Conservation (phyloP, 2,888 invertebrate species). For the Osmoderma eremita region DNA sequence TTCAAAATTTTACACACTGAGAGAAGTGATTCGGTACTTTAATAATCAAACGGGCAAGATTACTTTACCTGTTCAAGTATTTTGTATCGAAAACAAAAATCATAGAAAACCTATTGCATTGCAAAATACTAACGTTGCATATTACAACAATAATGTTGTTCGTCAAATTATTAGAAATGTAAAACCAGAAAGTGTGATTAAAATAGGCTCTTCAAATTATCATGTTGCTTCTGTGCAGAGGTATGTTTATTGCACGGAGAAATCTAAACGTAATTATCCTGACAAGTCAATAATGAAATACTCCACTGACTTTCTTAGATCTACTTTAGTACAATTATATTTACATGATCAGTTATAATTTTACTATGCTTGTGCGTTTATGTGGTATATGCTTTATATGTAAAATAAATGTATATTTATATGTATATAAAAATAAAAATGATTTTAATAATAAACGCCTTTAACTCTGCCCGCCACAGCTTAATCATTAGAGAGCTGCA, state of each 20-base stretch:
- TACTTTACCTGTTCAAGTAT: conserved; percentile 57
- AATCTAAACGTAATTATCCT: conserved; percentile 51
- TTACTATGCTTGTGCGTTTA: neutral
- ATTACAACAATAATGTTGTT: conserved; percentile 55
- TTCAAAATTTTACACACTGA: conserved; percentile 67
- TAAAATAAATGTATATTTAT: neutral
- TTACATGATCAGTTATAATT: conserved; percentile 52
- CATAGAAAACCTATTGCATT: conserved; percentile 57
- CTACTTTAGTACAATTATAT: conserved; percentile 58
- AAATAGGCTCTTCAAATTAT: conserved; percentile 53
- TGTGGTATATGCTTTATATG: conserved; percentile 14
- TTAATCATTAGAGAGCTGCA: too few species aligned
- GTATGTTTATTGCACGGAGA: conserved; percentile 56
- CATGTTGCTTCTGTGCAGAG: conserved; percentile 57
- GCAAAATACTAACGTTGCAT: conserved; percentile 56
- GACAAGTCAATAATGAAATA: conserved; percentile 58
- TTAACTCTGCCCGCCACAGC: too few species aligned
- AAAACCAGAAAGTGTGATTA: conserved; percentile 50
- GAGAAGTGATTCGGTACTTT: conserved; percentile 67
- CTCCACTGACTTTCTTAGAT: conserved; percentile 58
- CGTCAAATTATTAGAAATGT: conserved; percentile 54
- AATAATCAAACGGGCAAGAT: conserved; percentile 59
- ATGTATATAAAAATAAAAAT: too few species aligned
- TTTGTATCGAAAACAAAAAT: conserved; percentile 56
- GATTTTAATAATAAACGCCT: too few species aligned